phyloP scores from a whole-genome alignment of 2,888 invertebrate genomes.

The Vanessa cardui region DNA sequence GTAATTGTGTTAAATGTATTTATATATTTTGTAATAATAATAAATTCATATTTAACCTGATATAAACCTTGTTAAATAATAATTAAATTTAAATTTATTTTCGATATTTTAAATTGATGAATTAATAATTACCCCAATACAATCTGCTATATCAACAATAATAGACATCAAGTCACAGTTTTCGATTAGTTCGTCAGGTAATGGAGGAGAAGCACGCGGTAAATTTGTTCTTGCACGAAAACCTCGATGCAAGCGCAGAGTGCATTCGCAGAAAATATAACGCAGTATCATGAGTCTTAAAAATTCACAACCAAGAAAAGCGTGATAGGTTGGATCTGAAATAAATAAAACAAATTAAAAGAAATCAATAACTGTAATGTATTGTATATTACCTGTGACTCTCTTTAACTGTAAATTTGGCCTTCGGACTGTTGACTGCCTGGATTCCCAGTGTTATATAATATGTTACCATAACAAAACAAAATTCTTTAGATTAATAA shows the following conservation, averaged over 20 bases:
- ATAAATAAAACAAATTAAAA: constrained; percentile 33
- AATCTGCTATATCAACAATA: constrained; percentile 91
- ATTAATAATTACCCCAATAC: constrained; percentile 87
- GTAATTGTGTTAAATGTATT: too few species aligned
- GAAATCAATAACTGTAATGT: background rate
- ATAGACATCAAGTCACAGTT: constrained; percentile 91
- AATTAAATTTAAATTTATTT: too few species aligned
- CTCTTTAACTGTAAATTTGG: too few species aligned
- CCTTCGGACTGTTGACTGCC: too few species aligned
- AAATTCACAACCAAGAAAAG: constrained; percentile 98
- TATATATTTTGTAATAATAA: too few species aligned
- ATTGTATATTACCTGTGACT: background rate
- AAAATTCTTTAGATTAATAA: too few species aligned
- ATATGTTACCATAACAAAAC: too few species aligned
- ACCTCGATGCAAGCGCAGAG: constrained; percentile 93
- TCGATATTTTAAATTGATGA: background rate
- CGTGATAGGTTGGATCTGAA: constrained; percentile 87
- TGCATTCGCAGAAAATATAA: constrained; percentile 96
- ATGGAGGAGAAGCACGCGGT: constrained; percentile 91
- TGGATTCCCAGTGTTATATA: too few species aligned
- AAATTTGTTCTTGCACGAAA: constrained; percentile 93
- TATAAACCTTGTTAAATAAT: too few species aligned
- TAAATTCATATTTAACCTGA: too few species aligned
- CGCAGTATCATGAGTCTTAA: constrained; percentile 93
- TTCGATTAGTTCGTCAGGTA: constrained; percentile 94